A percentile compares a stretch with the other conserved stretches of the same genome.
phyloP scores from a whole-genome alignment of 1,140 invertebrate genomes.

The Sminthurides bifidus region DNA sequence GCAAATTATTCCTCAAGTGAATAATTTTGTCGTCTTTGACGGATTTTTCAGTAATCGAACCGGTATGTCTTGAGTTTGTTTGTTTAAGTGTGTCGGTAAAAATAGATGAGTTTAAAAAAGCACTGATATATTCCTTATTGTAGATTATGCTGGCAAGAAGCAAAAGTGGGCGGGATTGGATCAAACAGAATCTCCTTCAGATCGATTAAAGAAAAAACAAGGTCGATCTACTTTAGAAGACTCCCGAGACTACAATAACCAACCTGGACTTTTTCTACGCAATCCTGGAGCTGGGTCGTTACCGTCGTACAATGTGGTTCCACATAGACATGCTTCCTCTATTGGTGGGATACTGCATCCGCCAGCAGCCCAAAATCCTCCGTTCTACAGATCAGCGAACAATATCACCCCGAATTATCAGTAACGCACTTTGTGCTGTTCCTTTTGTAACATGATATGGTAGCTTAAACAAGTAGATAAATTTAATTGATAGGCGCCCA shows the following conservation, averaged over 20 bases:
- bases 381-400: slow-evolving; percentile 6
- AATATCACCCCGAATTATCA: slow-evolving; percentile 8
- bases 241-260: slow-evolving; percentile 19
- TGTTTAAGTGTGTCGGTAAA: neutral
- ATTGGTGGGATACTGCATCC: slow-evolving; percentile 29
- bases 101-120: neutral
- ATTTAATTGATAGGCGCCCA: no score
- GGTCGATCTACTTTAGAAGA: slow-evolving; percentile 17
- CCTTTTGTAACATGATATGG: neutral
- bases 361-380: neutral
- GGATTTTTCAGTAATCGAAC: slow-evolving; percentile 57
- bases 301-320: slow-evolving; percentile 3
- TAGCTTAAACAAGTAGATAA: no score
- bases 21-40: slow-evolving; percentile 77
- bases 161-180: slow-evolving; percentile 21
- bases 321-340: slow-evolving; percentile 16
- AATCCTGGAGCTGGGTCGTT: slow-evolving; percentile 12
- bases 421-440: neutral
- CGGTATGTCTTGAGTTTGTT: slow-evolving; percentile 25
- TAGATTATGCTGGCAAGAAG: slow-evolving; percentile 31
- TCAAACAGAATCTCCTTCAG: slow-evolving; percentile 9
- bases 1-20: slow-evolving; percentile 62
- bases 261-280: slow-evolving; percentile 22
- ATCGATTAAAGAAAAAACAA: slow-evolving; percentile 1
- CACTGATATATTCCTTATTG: neutral